Conservation (phyloP, 2,888 invertebrate genomes). For the Lamellibrachia columna region DNA sequence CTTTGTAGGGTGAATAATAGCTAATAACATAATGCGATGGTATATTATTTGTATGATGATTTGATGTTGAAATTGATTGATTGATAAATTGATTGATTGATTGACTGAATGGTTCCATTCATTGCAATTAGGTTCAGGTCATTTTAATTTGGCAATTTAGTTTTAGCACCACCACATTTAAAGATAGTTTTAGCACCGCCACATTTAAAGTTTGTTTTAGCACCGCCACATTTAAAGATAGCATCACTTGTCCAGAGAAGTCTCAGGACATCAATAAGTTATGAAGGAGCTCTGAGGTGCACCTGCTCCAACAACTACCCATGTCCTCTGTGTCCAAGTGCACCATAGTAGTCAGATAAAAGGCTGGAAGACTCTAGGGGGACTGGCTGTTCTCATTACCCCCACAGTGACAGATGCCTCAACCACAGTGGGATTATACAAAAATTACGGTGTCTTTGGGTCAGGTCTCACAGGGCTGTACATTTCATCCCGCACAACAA, state of each 20-base stretch:
- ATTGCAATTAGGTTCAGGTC: not conserved
- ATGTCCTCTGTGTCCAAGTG: not conserved
- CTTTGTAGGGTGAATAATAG: too few relatives aligned
- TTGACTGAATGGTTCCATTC: too few relatives aligned
- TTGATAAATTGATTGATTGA: too few relatives aligned
- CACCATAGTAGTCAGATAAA: not conserved
- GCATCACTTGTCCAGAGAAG: not conserved
- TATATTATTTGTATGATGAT: too few relatives aligned
- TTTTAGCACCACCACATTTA: not conserved
- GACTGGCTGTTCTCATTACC: not conserved
- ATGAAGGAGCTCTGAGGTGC: not conserved
- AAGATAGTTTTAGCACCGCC: not conserved
- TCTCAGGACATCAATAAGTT: not conserved
- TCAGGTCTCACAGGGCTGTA: not conserved
- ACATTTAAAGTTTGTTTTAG: not conserved
- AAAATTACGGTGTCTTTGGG: not conserved
- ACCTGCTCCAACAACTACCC: not conserved
- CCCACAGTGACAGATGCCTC: not conserved
- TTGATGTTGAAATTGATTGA: too few relatives aligned
- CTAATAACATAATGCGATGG: too few relatives aligned
- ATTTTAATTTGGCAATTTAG: not conserved
- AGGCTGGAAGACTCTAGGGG: not conserved
- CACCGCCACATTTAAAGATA: not conserved
- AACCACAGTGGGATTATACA: not conserved
- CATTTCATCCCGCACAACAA: not conserved